Evolutionary conservation across 2,797 vertebrate species (phyloP).

Genomic region (Lacerta bilineata): DNA sequence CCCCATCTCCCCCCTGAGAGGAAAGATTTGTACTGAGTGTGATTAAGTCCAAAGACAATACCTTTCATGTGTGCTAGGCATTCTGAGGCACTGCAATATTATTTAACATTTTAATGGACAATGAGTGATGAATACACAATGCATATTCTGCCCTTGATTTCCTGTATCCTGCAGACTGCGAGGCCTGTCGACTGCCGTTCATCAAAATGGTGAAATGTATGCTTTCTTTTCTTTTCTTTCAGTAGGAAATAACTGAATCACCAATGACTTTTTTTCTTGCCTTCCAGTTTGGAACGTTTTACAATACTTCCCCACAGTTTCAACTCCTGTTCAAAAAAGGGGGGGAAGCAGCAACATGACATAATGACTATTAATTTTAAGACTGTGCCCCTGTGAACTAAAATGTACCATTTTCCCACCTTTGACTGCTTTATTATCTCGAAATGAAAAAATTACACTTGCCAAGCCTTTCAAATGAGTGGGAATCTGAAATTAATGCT

Average conservation of each 20-base stretch:
- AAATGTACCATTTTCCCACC: constrained; percentile 26
- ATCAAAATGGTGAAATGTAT: not conserved
- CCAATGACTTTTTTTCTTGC: not conserved
- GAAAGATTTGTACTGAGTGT: constrained; percentile 29
- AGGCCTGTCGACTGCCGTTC: not conserved
- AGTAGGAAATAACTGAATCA: constrained; percentile 38
- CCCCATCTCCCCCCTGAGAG: constrained; percentile 19
- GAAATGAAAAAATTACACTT: constrained; percentile 25
- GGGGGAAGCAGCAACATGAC: constrained; percentile 14
- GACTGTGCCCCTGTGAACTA: constrained; percentile 46
- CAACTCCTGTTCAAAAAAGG: constrained; percentile 10
- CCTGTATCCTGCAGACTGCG: constrained; percentile 24
- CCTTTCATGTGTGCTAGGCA: constrained; percentile 16
- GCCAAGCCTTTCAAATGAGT: not conserved
- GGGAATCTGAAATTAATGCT: constrained; percentile 28
- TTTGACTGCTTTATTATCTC: constrained; percentile 41
- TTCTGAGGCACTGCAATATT: constrained; percentile 8
- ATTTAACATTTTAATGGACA: constrained; percentile 56
- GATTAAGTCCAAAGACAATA: constrained; percentile 47
- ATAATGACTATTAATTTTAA: constrained; percentile 56
- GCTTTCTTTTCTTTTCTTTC: constrained; percentile 32
- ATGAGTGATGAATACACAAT: constrained; percentile 24
- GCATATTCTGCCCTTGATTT: constrained; percentile 14
- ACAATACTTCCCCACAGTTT: constrained; percentile 34
- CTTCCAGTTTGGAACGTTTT: constrained; percentile 20